Base-by-base conservation (phyloP, 2,113 vertebrate genomes). In the Calyptomena viridis region DNA sequence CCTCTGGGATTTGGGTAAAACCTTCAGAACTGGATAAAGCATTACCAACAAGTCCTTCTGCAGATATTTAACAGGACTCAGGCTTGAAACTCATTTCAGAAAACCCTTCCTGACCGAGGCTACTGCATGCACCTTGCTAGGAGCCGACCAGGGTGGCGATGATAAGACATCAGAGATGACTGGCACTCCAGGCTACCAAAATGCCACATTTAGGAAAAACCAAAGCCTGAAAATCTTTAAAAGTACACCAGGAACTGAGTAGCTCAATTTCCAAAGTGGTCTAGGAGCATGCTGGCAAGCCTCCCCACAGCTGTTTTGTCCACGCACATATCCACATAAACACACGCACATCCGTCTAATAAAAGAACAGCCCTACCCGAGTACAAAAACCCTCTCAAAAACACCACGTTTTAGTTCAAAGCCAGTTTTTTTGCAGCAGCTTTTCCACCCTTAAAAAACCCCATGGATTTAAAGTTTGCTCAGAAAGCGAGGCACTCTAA, bases 401-500 rank as follows among this genome's bases (percentile, higher is more conserved):
- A 78, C 35, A 87, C 64, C 64, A 66, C 1, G 28, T 30, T 94
- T 75, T 58, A 87, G 88, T 84, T 66, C 73, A 79, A 79, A 94
- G 85, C n/a, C 83, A 44, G n/a, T 52, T 91, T 89, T 22, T 74
- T 23, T 71, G 58, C 76, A 74, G 68, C 63, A 82, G 71, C 72
- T 81, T 93, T 73, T 86, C 74, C 58, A 84, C 78, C 83, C 85
- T 88, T 89, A 27, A 68, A 91, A 87, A 49, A 58, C 28, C 7
- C 13, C 3, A 14, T 20, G 23, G 78, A 66, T 91, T 89, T 58
- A 56, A 94, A 92, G 85, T 39, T 56, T 53, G 60, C 83, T 91
- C 77, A 10, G 5, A 96, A 94, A 97, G 80, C 64, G 52, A 64
- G 53, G 33, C 33, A 87, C 88, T 91, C 59, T 91, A 88, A 81